Evolutionary conservation across 92 coral and sea anemone genomes (phyloP).

Genomic region (Micromussa lordhowensis): DNA sequence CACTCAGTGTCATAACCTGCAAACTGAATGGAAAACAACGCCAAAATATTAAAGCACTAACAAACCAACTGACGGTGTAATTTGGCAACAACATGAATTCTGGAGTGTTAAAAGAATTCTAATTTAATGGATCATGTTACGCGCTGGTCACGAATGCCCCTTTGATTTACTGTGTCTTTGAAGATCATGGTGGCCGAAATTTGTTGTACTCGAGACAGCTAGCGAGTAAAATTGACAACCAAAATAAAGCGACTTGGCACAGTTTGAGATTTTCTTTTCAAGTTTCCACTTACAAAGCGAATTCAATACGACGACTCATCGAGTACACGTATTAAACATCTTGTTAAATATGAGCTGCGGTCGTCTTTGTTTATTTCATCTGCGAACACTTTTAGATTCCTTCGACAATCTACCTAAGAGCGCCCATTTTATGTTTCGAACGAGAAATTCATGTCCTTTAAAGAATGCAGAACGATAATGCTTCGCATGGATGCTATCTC

Average conservation of each 20-base stretch:
- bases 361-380: not conserved
- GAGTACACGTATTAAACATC: not conserved
- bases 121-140: not conserved
- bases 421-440: not conserved
- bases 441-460: not conserved
- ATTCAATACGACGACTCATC: not conserved
- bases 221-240: not conserved
- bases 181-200: not conserved
- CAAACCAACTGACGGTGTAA: no score
- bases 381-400: not conserved
- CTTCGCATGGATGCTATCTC: conserved; percentile 4
- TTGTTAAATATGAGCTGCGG: not conserved
- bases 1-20: not conserved
- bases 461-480: not conserved
- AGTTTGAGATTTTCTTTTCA: not conserved
- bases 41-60: not conserved
- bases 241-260: not conserved
- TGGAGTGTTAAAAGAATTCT: not conserved
- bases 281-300: not conserved
- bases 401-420: not conserved
- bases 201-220: not conserved
- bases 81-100: not conserved
- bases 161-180: not conserved
- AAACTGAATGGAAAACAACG: not conserved
- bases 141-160: not conserved